Base-by-base conservation (phyloP, 1,140 invertebrate species). In the Penaeus chinensis region DNA sequence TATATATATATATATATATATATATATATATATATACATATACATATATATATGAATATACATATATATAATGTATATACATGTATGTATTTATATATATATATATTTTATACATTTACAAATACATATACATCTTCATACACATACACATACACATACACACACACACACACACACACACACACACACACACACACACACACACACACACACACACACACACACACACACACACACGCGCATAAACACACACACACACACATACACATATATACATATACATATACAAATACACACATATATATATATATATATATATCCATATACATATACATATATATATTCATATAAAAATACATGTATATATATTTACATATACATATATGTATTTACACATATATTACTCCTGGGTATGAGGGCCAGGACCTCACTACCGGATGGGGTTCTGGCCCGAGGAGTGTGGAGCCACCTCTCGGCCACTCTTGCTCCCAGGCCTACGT, bases 191-290 rank as follows among this genome's bases (percentile, higher is more conserved):
- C 18, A 69, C 18, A 69, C 18, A 69, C 27, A 18, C 65, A 18
- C 18, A 69, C 18, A 69, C 27, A 69, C 65, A 69, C 27, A 69
- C 65, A 69, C 27, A 69, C 18, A 69, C 27, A 69, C 27, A 69
- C 27, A 69, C 65, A 69, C 27, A 69, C 18, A 69, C 27, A 65
- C n/a, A 65, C n/a, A 65, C n/a, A 65, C n/a, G n/a, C n/a, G n/a
- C n/a, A 65, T 65, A 65, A 20, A 65, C n/a, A 65, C n/a, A 65
- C n/a, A 65, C n/a, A 65, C n/a, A 65, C n/a, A 65, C n/a, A 65
- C n/a, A 69, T 18, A 69, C 2, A 69, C 2, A 69, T 32, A 32
- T 32, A 32, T 32, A 2, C 2, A 32, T 69, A 69, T 69, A 20
- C 32, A 69, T 69, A 69, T 69, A 69, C 22, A 69, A 32, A 32